Conservation (phyloP, 1,140 invertebrate genomes). For the Chelonus insularis region DNA sequence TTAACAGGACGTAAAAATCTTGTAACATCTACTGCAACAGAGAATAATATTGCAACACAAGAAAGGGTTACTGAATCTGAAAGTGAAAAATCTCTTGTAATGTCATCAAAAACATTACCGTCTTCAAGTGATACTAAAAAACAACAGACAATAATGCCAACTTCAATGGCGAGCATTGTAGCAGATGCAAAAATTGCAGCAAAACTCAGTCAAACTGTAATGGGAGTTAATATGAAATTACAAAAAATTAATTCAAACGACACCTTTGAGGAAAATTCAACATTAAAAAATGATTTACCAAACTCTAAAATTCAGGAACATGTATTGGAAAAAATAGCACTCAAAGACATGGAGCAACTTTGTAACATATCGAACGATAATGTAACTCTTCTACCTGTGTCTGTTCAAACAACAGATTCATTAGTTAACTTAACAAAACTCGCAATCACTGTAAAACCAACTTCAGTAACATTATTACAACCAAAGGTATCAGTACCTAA, state of each 20-base stretch:
- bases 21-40: slow-evolving; percentile 21
- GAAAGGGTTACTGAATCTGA: not conserved
- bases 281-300: too few relatives aligned
- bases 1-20: too few relatives aligned
- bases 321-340: not conserved
- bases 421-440: slow-evolving; percentile 19
- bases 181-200: slow-evolving; percentile 50
- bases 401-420: slow-evolving; percentile 9
- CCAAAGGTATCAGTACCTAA: slow-evolving; percentile 50
- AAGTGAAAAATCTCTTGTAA: too few relatives aligned
- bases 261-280: not conserved
- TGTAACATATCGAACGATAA: slow-evolving; percentile 1
- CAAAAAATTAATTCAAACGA: slow-evolving; percentile 26
- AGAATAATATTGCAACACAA: slow-evolving; percentile 18
- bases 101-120: too few relatives aligned
- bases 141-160: slow-evolving; percentile 31
- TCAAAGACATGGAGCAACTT: not conserved
- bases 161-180: slow-evolving; percentile 45
- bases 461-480: slow-evolving; percentile 44
- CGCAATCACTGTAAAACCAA: slow-evolving; percentile 39
- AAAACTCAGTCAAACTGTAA: slow-evolving; percentile 42
- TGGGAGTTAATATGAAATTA: slow-evolving; percentile 31
- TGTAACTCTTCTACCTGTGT: slow-evolving; percentile 3
- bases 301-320: too few relatives aligned
- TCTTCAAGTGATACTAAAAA: slow-evolving; percentile 32